Base-by-base conservation (phyloP, 2,797 vertebrate genomes). In the Capromys pilorides region DNA sequence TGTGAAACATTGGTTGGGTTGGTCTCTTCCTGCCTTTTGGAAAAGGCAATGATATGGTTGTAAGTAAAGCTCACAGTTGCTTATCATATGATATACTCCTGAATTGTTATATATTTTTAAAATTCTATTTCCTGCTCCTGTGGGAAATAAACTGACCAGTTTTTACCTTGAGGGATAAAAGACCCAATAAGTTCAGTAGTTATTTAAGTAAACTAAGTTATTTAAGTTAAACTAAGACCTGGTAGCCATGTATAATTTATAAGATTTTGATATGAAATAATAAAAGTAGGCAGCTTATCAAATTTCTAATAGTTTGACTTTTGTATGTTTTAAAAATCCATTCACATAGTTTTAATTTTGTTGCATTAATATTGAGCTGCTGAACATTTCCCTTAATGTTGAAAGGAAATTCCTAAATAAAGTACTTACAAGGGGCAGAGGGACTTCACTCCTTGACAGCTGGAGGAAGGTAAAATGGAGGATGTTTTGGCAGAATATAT, bases 311-410 rank as follows among this genome's bases (percentile, higher is more conserved):
- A 81, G 1, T 57, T 41, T 39, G 33, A 51, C n/a, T 92, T 86
- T 71, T 45, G 67, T 36, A 2, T 69, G 67, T 90, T 51, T 39
- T 62, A 21, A 33, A 67, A 95, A 51, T 84, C 36, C 26, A 28
- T 85, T 59, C 39, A 88, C 62, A 45, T 81, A 33, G 39, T 59
- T 92, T 87, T 36, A 31, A 54, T 41, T 88, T 91, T 91, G n/a
- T 86, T 79, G 3, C 18, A 21, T 79, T 95, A 16, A 36, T 4
- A 66, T 75, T 39, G 69, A 84, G 49, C 62, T 82, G 1, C 51
- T 86, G 24, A 73, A 79, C 77, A 7, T 86, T 89, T 89, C 41
- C 21, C 26, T 62, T 73, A 11, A 78, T 7, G n/a, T 67, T 19
- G 64, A 26, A 89, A 71, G 16, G 45, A 49, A 83, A 45, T 79